These are phyloP conservation scores for Nomada fabriciana DNA, from an alignment of 2,888 invertebrate species.

Conservation along the genomic window DNA sequence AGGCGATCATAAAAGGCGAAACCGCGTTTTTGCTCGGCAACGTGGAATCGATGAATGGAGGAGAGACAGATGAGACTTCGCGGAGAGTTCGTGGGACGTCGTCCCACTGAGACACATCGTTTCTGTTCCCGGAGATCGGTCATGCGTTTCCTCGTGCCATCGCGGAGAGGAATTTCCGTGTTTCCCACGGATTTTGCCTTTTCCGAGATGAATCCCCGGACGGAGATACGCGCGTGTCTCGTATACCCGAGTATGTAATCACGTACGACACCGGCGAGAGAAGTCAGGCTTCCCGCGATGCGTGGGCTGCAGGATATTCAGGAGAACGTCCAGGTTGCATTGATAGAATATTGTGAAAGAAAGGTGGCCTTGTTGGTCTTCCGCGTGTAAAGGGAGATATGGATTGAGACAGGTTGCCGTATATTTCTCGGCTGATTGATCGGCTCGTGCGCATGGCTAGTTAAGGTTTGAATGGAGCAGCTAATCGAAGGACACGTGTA, in stretches of 20 bases:
- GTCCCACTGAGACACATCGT: conserved; percentile 75
- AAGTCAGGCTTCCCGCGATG: conserved; percentile 46
- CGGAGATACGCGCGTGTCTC: not conserved
- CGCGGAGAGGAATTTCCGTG: conserved; percentile 36
- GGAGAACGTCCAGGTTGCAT: conserved; percentile 33
- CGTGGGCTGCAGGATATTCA: conserved; percentile 45
- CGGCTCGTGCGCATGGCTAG: not conserved
- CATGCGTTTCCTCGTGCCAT: conserved; percentile 38
- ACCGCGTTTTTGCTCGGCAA: conserved; percentile 70
- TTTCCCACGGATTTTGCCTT: conserved; percentile 57
- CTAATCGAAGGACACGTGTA: not conserved
- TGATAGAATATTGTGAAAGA: not conserved
- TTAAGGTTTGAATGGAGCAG: not conserved
- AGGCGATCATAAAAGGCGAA: conserved; percentile 69
- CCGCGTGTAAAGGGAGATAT: conserved; percentile 50
- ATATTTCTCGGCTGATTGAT: not conserved
- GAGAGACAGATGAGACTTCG: conserved; percentile 25
- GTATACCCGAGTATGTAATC: no score
- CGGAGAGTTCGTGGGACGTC: conserved; percentile 70
- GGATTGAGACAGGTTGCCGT: conserved; percentile 3
- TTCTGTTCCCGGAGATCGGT: conserved; percentile 31
- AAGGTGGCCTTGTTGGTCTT: conserved; percentile 59
- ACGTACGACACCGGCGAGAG: not conserved
- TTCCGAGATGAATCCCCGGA: conserved; percentile 1
- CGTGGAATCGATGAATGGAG: conserved; percentile 75